These are phyloP conservation scores for Hybos culiciformis DNA, from an alignment of 2,888 invertebrate genomes.

Conservation along the genomic window DNA sequence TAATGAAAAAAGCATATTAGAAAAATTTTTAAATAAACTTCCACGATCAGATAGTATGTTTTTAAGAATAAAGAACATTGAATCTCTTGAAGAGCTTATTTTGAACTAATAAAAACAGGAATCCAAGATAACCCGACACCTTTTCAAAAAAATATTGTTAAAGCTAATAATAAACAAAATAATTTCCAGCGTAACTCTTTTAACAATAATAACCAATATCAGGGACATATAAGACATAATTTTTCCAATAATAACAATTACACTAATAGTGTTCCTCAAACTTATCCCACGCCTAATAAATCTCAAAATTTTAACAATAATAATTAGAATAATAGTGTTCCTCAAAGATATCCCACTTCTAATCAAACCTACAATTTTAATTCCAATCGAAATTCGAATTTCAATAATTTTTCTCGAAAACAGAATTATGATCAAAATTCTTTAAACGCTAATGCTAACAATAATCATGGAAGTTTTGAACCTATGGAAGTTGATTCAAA, in stretches of 20 bases:
- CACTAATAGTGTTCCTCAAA: too few species aligned
- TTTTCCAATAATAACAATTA: too few species aligned
- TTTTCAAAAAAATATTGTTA: not conserved
- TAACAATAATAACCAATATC: too few species aligned
- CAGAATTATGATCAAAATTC: not conserved
- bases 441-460: not conserved
- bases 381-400: not conserved
- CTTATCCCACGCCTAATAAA: too few species aligned
- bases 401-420: not conserved
- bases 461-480: not conserved
- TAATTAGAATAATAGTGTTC: too few species aligned
- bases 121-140: not conserved
- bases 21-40: conserved; percentile 2
- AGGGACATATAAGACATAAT: too few species aligned
- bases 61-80: conserved; percentile 1
- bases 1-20: conserved; percentile 3
- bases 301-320: too few species aligned
- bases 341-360: too few species aligned
- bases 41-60: conserved; percentile 1
- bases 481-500: not conserved
- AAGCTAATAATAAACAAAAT: too few species aligned
- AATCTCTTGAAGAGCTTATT: not conserved
- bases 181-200: too few species aligned
- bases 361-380: not conserved
- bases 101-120: not conserved